These are phyloP conservation scores for Pandemis cinnamomeana DNA, from an alignment of 2,888 invertebrate genomes.

Conservation along the genomic window DNA sequence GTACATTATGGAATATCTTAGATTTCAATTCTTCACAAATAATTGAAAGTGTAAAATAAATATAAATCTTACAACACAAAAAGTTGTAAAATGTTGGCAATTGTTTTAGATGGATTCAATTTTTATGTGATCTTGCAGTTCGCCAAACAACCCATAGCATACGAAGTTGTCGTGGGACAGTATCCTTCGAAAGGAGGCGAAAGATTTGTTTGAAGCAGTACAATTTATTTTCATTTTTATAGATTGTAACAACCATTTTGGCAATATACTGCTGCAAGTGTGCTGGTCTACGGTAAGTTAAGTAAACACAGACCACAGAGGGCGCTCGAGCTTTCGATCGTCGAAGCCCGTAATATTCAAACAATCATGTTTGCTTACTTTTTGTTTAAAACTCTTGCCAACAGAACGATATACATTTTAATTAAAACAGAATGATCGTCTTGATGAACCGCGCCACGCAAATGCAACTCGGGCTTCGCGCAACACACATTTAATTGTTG, in stretches of 20 bases:
- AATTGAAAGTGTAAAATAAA: too few species aligned
- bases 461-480: neutral
- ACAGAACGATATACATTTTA: neutral
- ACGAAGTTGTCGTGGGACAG: neutral
- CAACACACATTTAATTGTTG: neutral
- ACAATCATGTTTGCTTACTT: neutral
- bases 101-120: too few species aligned
- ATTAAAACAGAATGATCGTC: neutral
- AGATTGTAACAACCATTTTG: neutral
- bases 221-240: neutral
- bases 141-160: too few species aligned
- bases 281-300: neutral
- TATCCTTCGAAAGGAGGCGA: neutral
- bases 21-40: too few species aligned
- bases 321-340: neutral
- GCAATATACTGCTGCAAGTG: neutral
- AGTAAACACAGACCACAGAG: neutral
- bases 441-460: neutral
- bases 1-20: too few species aligned
- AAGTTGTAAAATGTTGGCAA: too few species aligned
- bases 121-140: too few species aligned
- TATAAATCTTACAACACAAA: too few species aligned
- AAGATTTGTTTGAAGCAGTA: neutral
- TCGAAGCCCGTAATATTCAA: neutral
- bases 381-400: conserved; percentile 1